Base-by-base conservation (phyloP, 30 jellyfish, hydroid and myxozoan species). In the Cassiopea andromeda region DNA sequence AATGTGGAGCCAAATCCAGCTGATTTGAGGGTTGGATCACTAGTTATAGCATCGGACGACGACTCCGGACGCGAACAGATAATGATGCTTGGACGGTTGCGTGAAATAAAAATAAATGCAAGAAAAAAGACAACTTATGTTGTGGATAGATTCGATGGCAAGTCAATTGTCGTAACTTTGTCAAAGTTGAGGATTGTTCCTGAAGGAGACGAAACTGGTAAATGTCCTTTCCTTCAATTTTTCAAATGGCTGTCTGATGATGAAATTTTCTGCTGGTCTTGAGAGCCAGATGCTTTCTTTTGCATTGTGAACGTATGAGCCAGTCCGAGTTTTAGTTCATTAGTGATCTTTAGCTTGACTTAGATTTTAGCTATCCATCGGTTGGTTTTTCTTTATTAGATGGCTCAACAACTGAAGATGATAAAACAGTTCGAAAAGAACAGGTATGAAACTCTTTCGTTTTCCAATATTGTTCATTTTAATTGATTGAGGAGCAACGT, bases 1-100 rank as follows among this genome's bases (percentile, higher is more conserved):
- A 88, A 95, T 84, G 89, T 88, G 46, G 97, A 85, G 54, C 99
- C 99, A 59, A 76, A 82, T 47, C 87, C 87, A 48, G 70, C 91
- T 4, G 90, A 77, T 45, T 81, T 90, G 61, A 69, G 90, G 38
- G 89, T 82, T 18, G 90, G 93, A 14, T 16, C 91, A 19, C 27
- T 75, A 74, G 89, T 90, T 8, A 90, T 89, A 17, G 87, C 84
- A 18, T 67, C 92, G 1, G 91, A 81, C 27, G 96, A 89, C 12
- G 92, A 89, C 70, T 87, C 76, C 58, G 93, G 89, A 7, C 45
- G 86, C 16, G 85, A 74, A 75, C 82, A 64, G 80, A 71, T 15
- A 9, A 88, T 88, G 95, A 17, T 48, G 46, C 81, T 66, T 10
- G 91, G 85, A 54, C 19, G 97, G 6, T 64, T 90, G 10, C 90